phyloP scores from a whole-genome alignment of 2,113 vertebrate genomes.

The Regulus satrapa region DNA sequence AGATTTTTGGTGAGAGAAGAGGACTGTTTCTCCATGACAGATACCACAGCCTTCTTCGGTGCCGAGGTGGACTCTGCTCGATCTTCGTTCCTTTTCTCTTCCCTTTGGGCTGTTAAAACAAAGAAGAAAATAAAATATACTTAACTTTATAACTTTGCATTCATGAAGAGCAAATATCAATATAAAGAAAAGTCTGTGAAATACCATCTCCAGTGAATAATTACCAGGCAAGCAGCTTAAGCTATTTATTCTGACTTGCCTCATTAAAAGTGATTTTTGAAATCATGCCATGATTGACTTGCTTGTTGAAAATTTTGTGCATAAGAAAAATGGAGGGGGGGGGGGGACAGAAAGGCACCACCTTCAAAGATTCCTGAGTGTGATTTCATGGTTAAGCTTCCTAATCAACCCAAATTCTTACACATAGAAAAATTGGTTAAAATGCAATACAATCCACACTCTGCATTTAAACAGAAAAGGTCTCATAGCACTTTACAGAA shows the following conservation, averaged over 20 bases:
- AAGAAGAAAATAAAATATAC: background rate
- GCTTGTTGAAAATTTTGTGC: background rate
- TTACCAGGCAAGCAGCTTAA: background rate
- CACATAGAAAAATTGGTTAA: background rate
- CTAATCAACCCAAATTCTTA: background rate
- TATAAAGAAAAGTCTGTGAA: background rate
- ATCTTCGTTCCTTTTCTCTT: slow-evolving; percentile 66
- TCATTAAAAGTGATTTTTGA: background rate
- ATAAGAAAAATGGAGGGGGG: rapidly evolving
- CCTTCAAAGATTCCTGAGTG: slow-evolving; percentile 17
- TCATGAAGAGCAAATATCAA: background rate
- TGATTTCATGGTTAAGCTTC: background rate
- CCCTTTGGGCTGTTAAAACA: slow-evolving; percentile 66
- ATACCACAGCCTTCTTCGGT: slow-evolving; percentile 36
- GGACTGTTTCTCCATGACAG: slow-evolving; percentile 30
- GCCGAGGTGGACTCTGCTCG: background rate
- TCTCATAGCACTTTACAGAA: background rate
- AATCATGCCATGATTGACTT: background rate
- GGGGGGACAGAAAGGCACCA: background rate
- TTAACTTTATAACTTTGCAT: background rate
- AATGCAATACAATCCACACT: background rate
- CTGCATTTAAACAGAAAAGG: background rate
- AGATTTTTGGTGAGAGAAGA: slow-evolving; percentile 49
- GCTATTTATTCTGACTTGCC: background rate
- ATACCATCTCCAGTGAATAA: background rate